Conservation (phyloP, 2,113 vertebrate species). For the Brachypteracias leptosomus region DNA sequence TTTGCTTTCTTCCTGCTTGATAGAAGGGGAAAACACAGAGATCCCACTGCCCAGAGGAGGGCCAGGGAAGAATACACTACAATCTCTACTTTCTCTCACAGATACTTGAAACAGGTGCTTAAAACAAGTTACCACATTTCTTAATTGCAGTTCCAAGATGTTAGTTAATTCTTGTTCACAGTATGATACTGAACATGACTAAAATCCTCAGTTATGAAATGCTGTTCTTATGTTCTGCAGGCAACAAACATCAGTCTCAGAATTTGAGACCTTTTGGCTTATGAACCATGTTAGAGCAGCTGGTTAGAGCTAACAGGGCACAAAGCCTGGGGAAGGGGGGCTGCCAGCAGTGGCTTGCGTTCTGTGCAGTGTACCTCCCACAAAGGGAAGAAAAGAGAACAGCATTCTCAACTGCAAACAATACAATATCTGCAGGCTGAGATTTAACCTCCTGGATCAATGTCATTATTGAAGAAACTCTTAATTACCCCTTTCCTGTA, state of each 20-base stretch:
- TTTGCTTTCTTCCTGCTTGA: not conserved
- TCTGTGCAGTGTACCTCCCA: not conserved
- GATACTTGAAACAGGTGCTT: not conserved
- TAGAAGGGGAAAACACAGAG: not conserved
- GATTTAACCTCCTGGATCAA: not conserved
- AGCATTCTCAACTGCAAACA: not conserved
- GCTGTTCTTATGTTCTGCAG: not conserved
- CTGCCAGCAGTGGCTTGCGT: not conserved
- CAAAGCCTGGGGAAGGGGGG: not conserved
- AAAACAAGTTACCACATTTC: not conserved
- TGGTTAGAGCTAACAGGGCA: not conserved
- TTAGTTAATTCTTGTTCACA: not conserved
- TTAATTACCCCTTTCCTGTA: not conserved
- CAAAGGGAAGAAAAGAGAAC: not conserved
- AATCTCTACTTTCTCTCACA: not conserved
- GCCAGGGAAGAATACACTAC: not conserved
- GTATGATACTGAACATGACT: not conserved
- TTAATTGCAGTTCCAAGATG: not conserved
- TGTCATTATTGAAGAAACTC: not conserved
- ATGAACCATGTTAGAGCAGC: not conserved
- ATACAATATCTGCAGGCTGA: not conserved
- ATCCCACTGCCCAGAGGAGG: not conserved
- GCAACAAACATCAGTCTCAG: not conserved
- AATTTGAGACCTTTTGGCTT: not conserved
- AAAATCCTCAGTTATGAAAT: not conserved